Percentiles rank a stretch among this genome's conserved stretches.
Conservation (phyloP, 1,140 invertebrate genomes). For the Ostrea denselamellosa region DNA sequence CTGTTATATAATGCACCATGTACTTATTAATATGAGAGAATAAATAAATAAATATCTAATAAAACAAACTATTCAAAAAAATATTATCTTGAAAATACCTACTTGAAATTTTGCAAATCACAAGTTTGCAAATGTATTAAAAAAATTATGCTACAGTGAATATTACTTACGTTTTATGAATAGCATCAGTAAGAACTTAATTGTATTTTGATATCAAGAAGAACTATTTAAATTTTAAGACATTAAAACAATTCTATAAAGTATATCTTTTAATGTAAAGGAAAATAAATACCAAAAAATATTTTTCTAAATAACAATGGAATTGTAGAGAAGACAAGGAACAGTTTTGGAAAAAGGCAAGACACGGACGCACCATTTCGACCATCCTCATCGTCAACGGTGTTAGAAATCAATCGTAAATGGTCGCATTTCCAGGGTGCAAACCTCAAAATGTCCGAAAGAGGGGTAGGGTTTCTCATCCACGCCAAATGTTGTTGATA, state of each 20-base stretch:
- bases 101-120: no score
- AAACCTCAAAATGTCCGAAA: slow-evolving; percentile 54
- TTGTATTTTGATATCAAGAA: not conserved
- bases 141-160: no score
- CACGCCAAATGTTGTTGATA: slow-evolving; percentile 60
- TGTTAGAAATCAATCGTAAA: not conserved
- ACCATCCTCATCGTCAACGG: not conserved
- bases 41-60: no score
- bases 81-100: no score
- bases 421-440: slow-evolving; percentile 56
- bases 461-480: slow-evolving; percentile 62
- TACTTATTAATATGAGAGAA: no score
- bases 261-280: slow-evolving; percentile 21
- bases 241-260: not conserved
- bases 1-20: no score
- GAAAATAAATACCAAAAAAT: slow-evolving; percentile 2
- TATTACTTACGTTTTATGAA: no score
- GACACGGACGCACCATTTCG: not conserved
- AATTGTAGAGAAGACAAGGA: slow-evolving; percentile 24
- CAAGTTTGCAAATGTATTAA: no score
- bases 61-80: no score
- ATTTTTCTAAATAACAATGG: slow-evolving; percentile 31
- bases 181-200: no score
- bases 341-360: not conserved
- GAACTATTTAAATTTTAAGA: not conserved